Conservation (phyloP, 2,113 vertebrate species). For the Istiophorus platypterus region DNA sequence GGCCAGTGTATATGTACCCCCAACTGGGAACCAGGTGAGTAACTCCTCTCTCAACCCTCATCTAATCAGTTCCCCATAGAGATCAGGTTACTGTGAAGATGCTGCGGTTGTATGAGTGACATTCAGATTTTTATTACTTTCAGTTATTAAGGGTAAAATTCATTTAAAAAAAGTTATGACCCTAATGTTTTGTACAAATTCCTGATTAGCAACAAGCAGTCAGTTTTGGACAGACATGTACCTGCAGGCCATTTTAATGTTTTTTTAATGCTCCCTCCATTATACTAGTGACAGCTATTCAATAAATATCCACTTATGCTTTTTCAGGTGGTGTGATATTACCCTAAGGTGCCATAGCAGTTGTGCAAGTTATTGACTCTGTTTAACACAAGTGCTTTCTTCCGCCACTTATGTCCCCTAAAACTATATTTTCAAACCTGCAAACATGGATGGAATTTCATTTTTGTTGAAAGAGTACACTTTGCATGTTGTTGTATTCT, state of each 20-base stretch:
- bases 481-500: slow-evolving; percentile 25
- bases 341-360: slow-evolving; percentile 66
- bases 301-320: slow-evolving; percentile 79
- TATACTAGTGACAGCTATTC: slow-evolving; percentile 66
- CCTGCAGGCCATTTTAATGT: slow-evolving; percentile 44
- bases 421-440: slow-evolving; percentile 62
- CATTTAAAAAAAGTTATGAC: neutral
- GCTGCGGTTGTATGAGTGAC: slow-evolving; percentile 37
- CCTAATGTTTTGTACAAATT: slow-evolving; percentile 14
- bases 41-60: slow-evolving; percentile 54
- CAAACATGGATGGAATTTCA: slow-evolving; percentile 78
- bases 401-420: slow-evolving; percentile 56
- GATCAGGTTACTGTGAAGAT: slow-evolving; percentile 23
- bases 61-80: slow-evolving; percentile 73
- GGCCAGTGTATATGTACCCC: slow-evolving; percentile 50
- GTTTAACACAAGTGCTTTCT: slow-evolving; percentile 73
- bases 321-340: slow-evolving; percentile 77
- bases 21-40: slow-evolving; percentile 64
- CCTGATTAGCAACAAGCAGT: slow-evolving; percentile 22
- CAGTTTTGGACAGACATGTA: neutral
- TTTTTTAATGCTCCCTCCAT: slow-evolving; percentile 53
- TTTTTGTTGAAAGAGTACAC: slow-evolving; percentile 78
- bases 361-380: slow-evolving; percentile 78
- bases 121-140: slow-evolving; percentile 59
- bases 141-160: slow-evolving; percentile 46